Conservation (phyloP, 1,140 invertebrate genomes). For the Drosophila lini region DNA sequence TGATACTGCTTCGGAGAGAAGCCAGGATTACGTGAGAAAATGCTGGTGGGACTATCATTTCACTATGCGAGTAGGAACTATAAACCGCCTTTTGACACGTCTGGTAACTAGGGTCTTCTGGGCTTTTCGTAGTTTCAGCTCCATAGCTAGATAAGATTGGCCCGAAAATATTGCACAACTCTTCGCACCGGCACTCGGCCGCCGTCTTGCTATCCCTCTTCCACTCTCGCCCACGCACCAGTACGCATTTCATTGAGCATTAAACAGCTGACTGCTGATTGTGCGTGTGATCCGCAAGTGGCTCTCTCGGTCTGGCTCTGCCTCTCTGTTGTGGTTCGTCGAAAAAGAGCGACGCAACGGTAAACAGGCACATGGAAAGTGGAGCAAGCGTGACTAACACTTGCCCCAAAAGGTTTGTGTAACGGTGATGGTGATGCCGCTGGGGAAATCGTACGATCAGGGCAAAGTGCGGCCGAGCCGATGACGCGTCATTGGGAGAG, state of each 20-base stretch:
- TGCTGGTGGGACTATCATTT: constrained; percentile 1
- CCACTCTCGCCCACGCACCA: constrained; percentile 17
- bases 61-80: constrained; percentile 8
- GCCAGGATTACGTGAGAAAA: constrained; percentile 10
- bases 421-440: constrained; percentile 30
- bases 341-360: constrained; percentile 31
- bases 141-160: constrained; percentile 17
- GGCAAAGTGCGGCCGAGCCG: constrained; percentile 30
- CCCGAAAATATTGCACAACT: constrained; percentile 16
- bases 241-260: constrained; percentile 38
- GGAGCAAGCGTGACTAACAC: constrained; percentile 32
- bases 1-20: background rate
- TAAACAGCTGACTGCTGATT: constrained; percentile 44
- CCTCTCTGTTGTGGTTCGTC: constrained; percentile 37
- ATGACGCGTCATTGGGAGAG: constrained; percentile 31
- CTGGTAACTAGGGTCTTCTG: background rate
- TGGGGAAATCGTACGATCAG: constrained; percentile 53
- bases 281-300: constrained; percentile 40
- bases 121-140: background rate
- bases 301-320: background rate
- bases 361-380: constrained; percentile 41
- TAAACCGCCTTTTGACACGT: constrained; percentile 6
- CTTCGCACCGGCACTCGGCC: background rate
- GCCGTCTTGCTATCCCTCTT: background rate
- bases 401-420: constrained; percentile 27